Base-by-base conservation (phyloP, 2,113 vertebrate genomes). In the Trochalopteron elliotii region DNA sequence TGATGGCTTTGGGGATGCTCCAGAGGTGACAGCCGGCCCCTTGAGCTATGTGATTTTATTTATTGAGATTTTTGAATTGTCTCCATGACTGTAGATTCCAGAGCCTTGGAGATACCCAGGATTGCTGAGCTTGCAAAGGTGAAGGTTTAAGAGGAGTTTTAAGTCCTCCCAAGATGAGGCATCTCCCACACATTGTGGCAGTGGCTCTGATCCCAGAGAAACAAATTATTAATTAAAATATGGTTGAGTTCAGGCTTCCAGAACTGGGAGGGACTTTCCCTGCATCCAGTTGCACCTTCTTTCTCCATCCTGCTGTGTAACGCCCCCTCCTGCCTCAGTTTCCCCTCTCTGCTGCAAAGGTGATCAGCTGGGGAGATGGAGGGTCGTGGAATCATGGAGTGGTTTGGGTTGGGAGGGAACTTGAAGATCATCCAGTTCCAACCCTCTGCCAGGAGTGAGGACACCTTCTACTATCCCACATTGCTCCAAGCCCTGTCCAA, bases 71-170 rank as follows among this genome's bases (percentile, higher is more conserved):
- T 93, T 63, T 0, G 1, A 0, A 16, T 77, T 57, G n/a, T 49
- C 21, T 68, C 9, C 2, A 0, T 31, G 52, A 5, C 15, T 0
- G 0, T 4, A 31, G 15, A 37, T 37, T 37, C 11, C 47, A 39
- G 55, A 83, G 13, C 21, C 22, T 60, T 76, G 33, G 44, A 50
- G 52, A 39, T 27, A 27, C 1, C 17, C 53, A 14, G 21, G 27
- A 24, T 11, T 59, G 18, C 44, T 33, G 49, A 55, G 31, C 44
- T 78, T 22, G 7, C 49, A 37, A 49, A 64, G 7, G 23, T 39
- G 24, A 59, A 63, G 42, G 11, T 57, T 68, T 82, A 47, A 81
- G 74, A 52, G 12, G 42, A 42, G 27, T 33, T 68, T 77, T 4
- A 23, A 52, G 18, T 61, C 39, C 47, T 84, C 45, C 33, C 0